Evolutionary conservation across 2,797 vertebrate species (phyloP), one percentile per base, ranked within the genome.

Genomic region (Eulemur albifrons): DNA sequence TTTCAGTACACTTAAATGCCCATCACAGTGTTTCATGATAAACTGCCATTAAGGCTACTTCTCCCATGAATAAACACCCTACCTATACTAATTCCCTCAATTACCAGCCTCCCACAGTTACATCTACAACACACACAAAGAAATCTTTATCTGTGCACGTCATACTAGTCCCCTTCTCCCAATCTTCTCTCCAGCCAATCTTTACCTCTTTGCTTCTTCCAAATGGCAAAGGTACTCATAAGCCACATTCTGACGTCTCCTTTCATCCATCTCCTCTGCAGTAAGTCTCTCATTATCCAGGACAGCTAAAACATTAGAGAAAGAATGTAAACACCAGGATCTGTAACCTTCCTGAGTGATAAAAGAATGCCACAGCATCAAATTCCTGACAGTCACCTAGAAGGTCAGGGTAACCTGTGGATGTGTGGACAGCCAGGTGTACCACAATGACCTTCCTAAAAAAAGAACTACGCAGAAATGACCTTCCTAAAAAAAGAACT

Each of bases 241-340:
- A 88, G 99, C 99, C 98, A 99, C 99, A 92, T 99, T 99, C 98
- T 99, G 99, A 89, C 99, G 99, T 38, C 99, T 98, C 93, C 99
- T 98, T 97, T 99, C 99, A 61, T 99, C 99, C 99, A 99, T 99
- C 99, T 99, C 99, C 98, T 99, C 99, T 0, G 99, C 99, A 0
- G 99, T 99, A 97, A 99, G 99, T n/a, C 99, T 98, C 98, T 99
- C 99, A n/a, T 99, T 99, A 98, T 99, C 99, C 99, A 99, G 98
- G 88, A 99, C 99, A 52, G 99, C 99, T 99, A 98, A 18, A 97
- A 98, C 95, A 2, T 94, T 79, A 89, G 65, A 97, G 93, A 84
- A 90, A 5, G 81, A 92, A 57, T n/a, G 30, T 94, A 72, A 97
- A 88, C 14, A 9, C 17, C 45, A 82, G 35, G 45, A 77, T 52